These are phyloP conservation scores for Apodemus sylvaticus DNA, from an alignment of 2,113 vertebrate species.

Conservation along the genomic window DNA sequence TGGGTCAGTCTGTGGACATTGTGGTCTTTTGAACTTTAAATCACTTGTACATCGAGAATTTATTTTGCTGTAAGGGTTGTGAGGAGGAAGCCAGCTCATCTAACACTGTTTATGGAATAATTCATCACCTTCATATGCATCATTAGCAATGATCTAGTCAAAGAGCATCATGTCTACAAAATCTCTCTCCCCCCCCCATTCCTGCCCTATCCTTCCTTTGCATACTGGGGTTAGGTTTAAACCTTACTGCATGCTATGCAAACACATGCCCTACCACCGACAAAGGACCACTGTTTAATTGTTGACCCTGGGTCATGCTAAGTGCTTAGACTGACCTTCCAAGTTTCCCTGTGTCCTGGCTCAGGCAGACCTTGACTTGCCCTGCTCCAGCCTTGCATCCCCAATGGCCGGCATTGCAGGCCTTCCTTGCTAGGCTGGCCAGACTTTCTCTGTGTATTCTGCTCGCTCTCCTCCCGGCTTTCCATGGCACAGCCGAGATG, in stretches of 20 bases:
- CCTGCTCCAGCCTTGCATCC: not conserved
- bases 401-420: not conserved
- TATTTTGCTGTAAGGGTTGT: conserved; percentile 10
- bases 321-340: not conserved
- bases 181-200: not conserved
- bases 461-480: not conserved
- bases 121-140: not conserved
- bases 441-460: not conserved
- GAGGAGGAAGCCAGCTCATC: not conserved
- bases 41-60: not conserved
- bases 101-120: not conserved
- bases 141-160: not conserved
- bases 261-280: not conserved
- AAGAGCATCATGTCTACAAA: not conserved
- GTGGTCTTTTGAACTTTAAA: conserved; percentile 25
- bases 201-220: not conserved
- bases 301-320: not conserved
- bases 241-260: not conserved
- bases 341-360: not conserved
- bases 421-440: not conserved
- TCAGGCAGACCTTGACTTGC: not conserved
- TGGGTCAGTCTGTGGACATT: not conserved
- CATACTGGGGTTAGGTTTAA: not conserved
- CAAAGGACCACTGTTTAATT: not conserved
- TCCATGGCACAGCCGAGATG: not conserved